phyloP scores from a whole-genome alignment of 2,888 invertebrate genomes.

The Caenorhabditis sinica region DNA sequence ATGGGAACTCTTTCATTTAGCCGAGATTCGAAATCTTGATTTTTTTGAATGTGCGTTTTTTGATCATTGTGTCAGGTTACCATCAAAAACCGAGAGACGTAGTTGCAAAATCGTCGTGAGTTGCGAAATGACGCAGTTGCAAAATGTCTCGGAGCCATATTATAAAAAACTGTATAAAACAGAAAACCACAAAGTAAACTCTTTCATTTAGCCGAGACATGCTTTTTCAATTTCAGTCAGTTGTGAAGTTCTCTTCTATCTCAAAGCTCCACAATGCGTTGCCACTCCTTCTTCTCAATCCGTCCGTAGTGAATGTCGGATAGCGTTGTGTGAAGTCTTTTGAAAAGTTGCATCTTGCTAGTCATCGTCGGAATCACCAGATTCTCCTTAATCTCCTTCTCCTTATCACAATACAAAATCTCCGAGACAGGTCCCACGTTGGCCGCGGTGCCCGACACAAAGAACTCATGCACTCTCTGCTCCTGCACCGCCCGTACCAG shows the following conservation, averaged over 20 bases:
- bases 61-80: too few species aligned
- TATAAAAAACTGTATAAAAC: too few species aligned
- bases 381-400: conserved; percentile 84
- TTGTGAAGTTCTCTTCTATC: neutral
- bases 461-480: conserved; percentile 94
- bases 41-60: too few species aligned
- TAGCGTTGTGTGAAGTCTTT: conserved; percentile 88
- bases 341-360: conserved; percentile 89
- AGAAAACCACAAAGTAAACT: too few species aligned
- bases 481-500: conserved; percentile 89
- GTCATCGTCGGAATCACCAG: conserved; percentile 86
- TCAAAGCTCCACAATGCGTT: conserved; percentile 54
- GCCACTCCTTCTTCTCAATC: conserved; percentile 66
- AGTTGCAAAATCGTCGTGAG: too few species aligned
- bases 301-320: conserved; percentile 88
- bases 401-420: conserved; percentile 88
- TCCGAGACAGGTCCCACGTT: conserved; percentile 93
- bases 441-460: conserved; percentile 97
- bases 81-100: too few species aligned
- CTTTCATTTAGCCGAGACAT: too few species aligned
- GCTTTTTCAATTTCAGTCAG: neutral
- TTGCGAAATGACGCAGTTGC: too few species aligned
- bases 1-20: too few species aligned
- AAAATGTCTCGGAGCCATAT: too few species aligned
- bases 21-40: too few species aligned